phyloP scores from a whole-genome alignment of 2,113 vertebrate genomes.

The Myrmophylax atrothorax region DNA sequence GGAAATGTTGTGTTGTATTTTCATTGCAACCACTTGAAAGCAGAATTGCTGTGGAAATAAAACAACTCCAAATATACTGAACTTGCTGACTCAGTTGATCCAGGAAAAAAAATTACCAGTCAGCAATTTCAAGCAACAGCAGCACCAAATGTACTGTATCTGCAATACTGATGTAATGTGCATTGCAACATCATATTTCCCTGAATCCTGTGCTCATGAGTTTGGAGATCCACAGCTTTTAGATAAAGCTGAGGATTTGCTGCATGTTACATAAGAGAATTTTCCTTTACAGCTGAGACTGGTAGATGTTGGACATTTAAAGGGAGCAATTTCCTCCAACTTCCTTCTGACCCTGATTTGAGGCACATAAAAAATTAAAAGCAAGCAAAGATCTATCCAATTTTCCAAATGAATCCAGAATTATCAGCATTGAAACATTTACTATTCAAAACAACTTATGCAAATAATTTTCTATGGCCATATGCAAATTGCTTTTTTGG shows the following conservation, averaged over 20 bases:
- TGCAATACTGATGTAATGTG: slow-evolving; percentile 30
- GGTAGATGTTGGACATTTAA: neutral
- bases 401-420: neutral
- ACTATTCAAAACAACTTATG: neutral
- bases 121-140: slow-evolving; percentile 15
- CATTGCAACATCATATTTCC: neutral
- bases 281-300: neutral
- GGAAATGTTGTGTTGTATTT: slow-evolving; percentile 44
- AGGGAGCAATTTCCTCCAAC: neutral
- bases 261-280: neutral
- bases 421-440: neutral
- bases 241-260: neutral
- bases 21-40: slow-evolving; percentile 44
- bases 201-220: neutral
- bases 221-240: slow-evolving; percentile 4
- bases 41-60: slow-evolving; percentile 21
- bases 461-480: neutral
- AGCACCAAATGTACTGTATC: neutral
- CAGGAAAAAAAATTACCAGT: neutral
- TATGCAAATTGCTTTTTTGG: neutral
- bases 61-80: neutral
- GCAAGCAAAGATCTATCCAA: neutral
- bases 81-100: slow-evolving; percentile 44
- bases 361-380: neutral
- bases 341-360: neutral